A percentile compares a stretch with the other conserved stretches of the same genome.
Evolutionary conservation across 2,113 vertebrate genomes (phyloP).

Genomic region (Takifugu flavidus): DNA sequence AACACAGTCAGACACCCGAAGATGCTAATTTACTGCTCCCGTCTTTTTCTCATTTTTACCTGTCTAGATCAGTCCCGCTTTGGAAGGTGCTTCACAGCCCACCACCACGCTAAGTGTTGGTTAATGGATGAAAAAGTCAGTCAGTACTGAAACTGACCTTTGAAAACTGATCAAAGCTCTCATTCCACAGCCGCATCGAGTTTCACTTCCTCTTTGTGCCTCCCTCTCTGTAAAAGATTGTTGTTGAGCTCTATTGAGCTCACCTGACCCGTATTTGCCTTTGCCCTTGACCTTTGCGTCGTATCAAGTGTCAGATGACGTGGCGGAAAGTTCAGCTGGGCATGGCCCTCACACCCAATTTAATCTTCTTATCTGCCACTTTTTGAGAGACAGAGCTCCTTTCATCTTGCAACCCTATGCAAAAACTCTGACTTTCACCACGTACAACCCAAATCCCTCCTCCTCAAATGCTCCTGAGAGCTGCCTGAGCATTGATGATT

Average conservation of each 20-base stretch:
- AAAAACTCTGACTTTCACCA: conserved; percentile 24
- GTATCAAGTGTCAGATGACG: conserved; percentile 28
- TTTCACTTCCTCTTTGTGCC: conserved; percentile 43
- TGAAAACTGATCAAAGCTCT: conserved; percentile 33
- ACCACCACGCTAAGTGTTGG: conserved; percentile 1
- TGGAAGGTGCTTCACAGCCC: neutral
- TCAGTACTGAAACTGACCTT: conserved; percentile 47
- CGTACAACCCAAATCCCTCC: conserved; percentile 3
- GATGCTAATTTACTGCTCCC: conserved; percentile 20
- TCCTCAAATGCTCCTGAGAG: conserved; percentile 1
- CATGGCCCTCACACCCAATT: conserved; percentile 11
- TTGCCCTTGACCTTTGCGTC: conserved; percentile 44
- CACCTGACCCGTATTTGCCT: conserved; percentile 16
- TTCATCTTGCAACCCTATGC: conserved; percentile 37
- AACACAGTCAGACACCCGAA: conserved; percentile 27
- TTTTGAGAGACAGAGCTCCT: conserved; percentile 40
- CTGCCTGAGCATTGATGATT: conserved; percentile 16
- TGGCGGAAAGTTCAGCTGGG: conserved; percentile 51
- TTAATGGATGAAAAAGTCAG: neutral
- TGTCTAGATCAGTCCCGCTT: conserved; percentile 7
- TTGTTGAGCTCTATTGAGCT: conserved; percentile 18
- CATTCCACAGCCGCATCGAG: conserved; percentile 2
- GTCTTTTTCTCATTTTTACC: conserved; percentile 10
- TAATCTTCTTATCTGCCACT: conserved; percentile 5
- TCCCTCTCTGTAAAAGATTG: conserved; percentile 19